Conservation (phyloP, 2,797 vertebrate genomes). For the Delichon dasypus region DNA sequence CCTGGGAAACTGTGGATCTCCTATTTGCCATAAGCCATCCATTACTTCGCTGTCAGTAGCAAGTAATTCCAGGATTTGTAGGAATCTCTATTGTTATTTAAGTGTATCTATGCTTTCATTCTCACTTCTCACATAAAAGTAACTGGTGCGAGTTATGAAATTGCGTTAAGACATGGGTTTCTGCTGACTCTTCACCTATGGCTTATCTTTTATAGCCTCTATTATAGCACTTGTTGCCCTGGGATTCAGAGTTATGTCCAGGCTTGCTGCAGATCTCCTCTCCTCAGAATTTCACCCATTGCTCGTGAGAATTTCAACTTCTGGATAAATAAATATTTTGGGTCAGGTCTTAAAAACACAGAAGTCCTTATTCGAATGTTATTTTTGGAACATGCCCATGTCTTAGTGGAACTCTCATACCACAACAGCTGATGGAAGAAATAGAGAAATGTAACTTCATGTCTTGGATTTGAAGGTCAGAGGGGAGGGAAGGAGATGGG, state of each 20-base stretch:
- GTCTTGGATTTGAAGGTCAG: constrained; percentile 34
- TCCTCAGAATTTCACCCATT: constrained; percentile 71
- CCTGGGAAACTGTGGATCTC: constrained; percentile 17
- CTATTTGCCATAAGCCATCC: constrained; percentile 43
- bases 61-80: constrained; percentile 62
- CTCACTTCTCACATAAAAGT: constrained; percentile 45
- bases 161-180: constrained; percentile 40
- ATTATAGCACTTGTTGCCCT: constrained; percentile 37
- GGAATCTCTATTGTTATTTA: constrained; percentile 60
- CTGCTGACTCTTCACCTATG: constrained; percentile 8
- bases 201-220: background rate
- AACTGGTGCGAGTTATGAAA: constrained; percentile 46
- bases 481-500: background rate
- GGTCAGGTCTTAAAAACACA: constrained; percentile 78
- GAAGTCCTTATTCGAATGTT: constrained; percentile 71
- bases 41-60: constrained; percentile 31
- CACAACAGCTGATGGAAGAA: constrained; percentile 58
- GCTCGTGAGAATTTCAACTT: constrained; percentile 79
- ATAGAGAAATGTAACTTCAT: constrained; percentile 39
- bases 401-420: constrained; percentile 72
- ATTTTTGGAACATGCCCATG: constrained; percentile 70
- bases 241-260: constrained; percentile 40
- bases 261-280: constrained; percentile 60
- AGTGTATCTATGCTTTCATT: constrained; percentile 43
- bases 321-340: constrained; percentile 77